Evolutionary conservation across 2,797 vertebrate species (phyloP).

Genomic region (Propithecus deckenii): DNA sequence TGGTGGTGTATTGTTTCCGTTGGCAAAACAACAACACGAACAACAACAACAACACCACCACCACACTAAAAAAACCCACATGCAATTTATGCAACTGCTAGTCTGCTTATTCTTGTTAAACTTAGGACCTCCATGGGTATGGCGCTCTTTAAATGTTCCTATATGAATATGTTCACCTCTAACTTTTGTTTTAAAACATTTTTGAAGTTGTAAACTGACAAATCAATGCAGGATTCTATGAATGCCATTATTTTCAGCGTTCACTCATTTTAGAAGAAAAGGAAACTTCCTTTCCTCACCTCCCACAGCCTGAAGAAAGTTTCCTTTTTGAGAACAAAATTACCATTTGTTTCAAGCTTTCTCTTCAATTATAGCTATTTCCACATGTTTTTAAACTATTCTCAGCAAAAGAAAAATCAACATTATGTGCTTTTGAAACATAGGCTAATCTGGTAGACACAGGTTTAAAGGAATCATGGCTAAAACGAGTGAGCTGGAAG

Average conservation of each 20-base stretch:
- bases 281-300: constrained; percentile 77
- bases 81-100: not conserved
- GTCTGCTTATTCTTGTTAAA: constrained; percentile 18
- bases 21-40: not conserved
- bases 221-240: constrained; percentile 57
- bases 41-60: too few species aligned
- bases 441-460: constrained; percentile 27
- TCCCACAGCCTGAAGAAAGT: constrained; percentile 73
- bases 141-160: not conserved
- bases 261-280: constrained; percentile 71
- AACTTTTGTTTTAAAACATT: constrained; percentile 49
- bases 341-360: constrained; percentile 78
- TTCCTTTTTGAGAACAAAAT: constrained; percentile 77
- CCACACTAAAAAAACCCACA: not conserved
- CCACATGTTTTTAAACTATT: constrained; percentile 80
- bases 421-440: constrained; percentile 62
- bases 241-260: constrained; percentile 62
- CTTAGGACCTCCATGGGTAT: not conserved
- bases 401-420: constrained; percentile 68
- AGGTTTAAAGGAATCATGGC: constrained; percentile 32
- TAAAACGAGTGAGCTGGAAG: not conserved
- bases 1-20: not conserved
- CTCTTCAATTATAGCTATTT: constrained; percentile 76
- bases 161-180: not conserved
- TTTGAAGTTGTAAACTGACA: constrained; percentile 56